Evolutionary conservation across 2,797 vertebrate species (phyloP), one percentile per base, ranked within the genome.

Genomic region (Lacerta agilis): DNA sequence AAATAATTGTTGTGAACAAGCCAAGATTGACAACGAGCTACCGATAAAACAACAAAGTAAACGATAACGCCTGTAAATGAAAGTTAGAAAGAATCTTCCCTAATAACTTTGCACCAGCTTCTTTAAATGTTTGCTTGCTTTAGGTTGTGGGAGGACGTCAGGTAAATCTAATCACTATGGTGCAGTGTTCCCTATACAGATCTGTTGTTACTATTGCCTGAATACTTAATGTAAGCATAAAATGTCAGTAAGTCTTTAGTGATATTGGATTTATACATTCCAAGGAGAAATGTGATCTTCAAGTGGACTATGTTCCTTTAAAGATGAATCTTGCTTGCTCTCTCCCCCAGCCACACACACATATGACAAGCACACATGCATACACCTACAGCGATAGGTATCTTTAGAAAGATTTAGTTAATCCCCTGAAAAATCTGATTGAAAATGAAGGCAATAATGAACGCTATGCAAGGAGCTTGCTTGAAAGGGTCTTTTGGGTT

Each of bases 401-500:
- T 82, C 0, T 0, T 87, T 10, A 33, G 79, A 94, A 82, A 91
- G 86, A 64, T 76, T 43, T 84, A 58, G 3, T 72, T 89, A 79
- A 75, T 92, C 83, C 20, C 67, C 83, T 71, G 83, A 49, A 88
- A 87, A 88, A 86, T 78, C 11, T 85, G 77, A 66, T 89, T 75
- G 88, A 86, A 93, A 89, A 61, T 41, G 38, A 87, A 58, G 84
- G 78, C 72, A 90, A 82, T 90, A 85, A 80, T 1, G 49, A 85
- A 87, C 87, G 86, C 66, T 82, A 29, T 3, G 49, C 45, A 88
- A 87, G 88, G 84, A 88, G 25, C 76, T 84, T 93, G 80, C 89
- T 10, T 91, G 33, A 91, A 87, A 91, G 2, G 17, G 18, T 86
- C 75, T 86, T 49, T 55, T 69, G 78, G 83, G 82, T 87, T 90